Percentiles rank a stretch among this genome's conserved stretches.
These are phyloP conservation scores for Apodemia zela DNA, from an alignment of 2,888 invertebrate species.

Conservation along the genomic window DNA sequence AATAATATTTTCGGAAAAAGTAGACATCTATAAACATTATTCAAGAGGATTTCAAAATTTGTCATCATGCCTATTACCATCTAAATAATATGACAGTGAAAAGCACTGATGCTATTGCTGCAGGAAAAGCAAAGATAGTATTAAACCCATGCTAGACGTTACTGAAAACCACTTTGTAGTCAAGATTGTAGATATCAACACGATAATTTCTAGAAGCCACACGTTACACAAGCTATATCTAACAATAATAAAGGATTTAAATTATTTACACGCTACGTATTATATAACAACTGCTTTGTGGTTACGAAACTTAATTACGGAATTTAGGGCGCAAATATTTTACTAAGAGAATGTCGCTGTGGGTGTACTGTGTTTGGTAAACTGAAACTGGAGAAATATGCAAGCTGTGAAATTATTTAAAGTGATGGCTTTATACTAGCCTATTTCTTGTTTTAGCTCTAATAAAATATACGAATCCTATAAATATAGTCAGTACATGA, in stretches of 20 bases:
- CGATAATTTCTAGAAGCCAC: not conserved
- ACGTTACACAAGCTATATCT: not conserved
- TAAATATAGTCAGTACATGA: too few species aligned
- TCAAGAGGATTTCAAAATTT: too few species aligned
- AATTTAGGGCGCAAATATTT: constrained; percentile 11
- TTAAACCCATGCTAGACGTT: too few species aligned
- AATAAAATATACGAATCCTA: too few species aligned
- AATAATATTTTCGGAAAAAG: too few species aligned
- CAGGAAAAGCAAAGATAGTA: too few species aligned
- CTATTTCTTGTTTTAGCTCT: not conserved
- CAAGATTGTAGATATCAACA: not conserved
- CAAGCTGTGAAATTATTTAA: not conserved
- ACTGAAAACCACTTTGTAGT: not conserved
- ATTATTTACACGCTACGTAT: not conserved
- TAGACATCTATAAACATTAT: too few species aligned
- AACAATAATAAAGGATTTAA: not conserved
- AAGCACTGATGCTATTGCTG: too few species aligned
- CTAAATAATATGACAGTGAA: too few species aligned
- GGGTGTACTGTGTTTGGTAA: not conserved
- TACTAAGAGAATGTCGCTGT: constrained; percentile 8
- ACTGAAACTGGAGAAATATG: constrained; percentile 6
- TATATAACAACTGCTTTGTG: constrained; percentile 4
- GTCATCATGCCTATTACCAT: too few species aligned
- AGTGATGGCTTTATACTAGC: not conserved
- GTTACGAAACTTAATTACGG: constrained; percentile 13